Evolutionary conservation across 2,888 invertebrate genomes (phyloP), one percentile per base, ranked within the genome.

Genomic region (Glyphotaelius pellucidus): DNA sequence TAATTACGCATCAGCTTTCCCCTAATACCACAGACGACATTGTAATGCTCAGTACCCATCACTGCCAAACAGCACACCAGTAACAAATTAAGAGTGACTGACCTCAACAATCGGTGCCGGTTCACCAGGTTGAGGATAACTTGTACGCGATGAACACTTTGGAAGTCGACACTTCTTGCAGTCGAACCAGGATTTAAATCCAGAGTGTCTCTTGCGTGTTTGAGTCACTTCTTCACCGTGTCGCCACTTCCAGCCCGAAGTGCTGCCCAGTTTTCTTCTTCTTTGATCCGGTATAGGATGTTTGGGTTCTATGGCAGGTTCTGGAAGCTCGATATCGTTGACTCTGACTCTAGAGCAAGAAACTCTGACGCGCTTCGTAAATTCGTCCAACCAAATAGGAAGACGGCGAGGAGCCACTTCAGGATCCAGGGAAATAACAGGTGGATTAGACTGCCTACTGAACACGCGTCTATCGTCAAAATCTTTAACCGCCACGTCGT

Each of bases 391-490:
- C 86, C 93, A 93, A 12, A 89, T n/a, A 32, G 92, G 93, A 38
- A 91, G 25, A 38, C 83, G 86, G 25, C 35, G 30, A 14, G 83
- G n/a, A 31, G 85, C 35, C 19, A 81, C 92, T 38, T 91, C 91
- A 7, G 31, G 47, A 15, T 89, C 90, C 11, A 67, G 84, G 0
- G 90, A 32, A 25, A 87, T 30, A 19, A 92, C 89, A 25, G 92
- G 90, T 35, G 52, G 80, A 80, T 30, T 90, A 19, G 93, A 93
- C 81, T 93, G 93, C 32, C 93, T 32, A 42, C 93, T 93, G 89
- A 93, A 93, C n/a, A 93, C 87, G 52, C 92, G 93, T 81, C 93
- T 91, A 47, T 93, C 93, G 88, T 93, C 92, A 31, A 92, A 84
- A 52, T 89, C 80, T 14, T 81, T 90, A 32, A 47, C 25, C 3